A percentile compares a stretch with the other conserved stretches of the same genome.
Evolutionary conservation across 2,888 invertebrate species (phyloP).

Genomic region (Gibbula magus): DNA sequence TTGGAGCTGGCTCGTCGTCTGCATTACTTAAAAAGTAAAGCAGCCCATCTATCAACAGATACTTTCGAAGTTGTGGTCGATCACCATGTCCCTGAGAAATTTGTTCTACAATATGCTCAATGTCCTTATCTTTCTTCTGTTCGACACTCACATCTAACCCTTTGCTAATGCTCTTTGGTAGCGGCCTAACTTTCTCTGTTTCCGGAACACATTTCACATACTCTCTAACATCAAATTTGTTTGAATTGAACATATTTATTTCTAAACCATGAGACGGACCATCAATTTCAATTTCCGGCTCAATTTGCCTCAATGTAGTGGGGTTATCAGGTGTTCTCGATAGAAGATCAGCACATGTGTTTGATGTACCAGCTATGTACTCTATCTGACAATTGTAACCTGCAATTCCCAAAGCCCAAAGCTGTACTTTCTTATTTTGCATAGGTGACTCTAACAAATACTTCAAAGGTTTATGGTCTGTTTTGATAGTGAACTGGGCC

Average conservation of each 20-base stretch:
- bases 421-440: constrained; percentile 16
- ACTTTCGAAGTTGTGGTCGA: not conserved
- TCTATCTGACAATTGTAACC: constrained; percentile 14
- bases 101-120: not conserved
- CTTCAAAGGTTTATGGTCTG: constrained; percentile 16
- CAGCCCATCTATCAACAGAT: not conserved
- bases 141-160: not conserved
- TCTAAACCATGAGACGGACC: not conserved
- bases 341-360: not conserved
- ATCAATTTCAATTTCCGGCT: not conserved
- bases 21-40: not conserved
- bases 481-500: not conserved
- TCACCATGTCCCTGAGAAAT: not conserved
- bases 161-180: not conserved
- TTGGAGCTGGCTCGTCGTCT: not conserved
- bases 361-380: not conserved
- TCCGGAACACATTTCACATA: not conserved
- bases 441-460: constrained; percentile 8
- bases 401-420: constrained; percentile 7
- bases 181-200: not conserved
- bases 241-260: not conserved
- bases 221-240: not conserved
- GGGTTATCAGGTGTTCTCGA: not conserved
- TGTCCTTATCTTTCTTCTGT: not conserved
- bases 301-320: not conserved